Base-by-base conservation (phyloP, 2,113 vertebrate genomes). In the Symphodus melops region DNA sequence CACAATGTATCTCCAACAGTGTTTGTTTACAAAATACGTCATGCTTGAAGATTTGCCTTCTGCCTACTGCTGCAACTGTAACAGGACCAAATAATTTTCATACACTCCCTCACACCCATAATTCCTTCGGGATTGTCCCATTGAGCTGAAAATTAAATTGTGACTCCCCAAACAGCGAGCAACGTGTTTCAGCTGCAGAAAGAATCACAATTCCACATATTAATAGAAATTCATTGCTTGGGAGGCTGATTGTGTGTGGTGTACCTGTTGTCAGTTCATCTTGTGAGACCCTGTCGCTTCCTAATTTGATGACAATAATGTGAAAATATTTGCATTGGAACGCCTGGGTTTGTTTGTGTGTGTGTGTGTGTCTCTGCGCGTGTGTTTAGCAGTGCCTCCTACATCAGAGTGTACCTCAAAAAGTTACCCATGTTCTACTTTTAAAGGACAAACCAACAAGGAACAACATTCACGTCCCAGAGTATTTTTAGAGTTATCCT, bases 111-210 rank as follows among this genome's bases (percentile, higher is more conserved):
- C 68, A 62, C 69, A 77, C 66, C 58, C 61, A 2, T 73, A 61
- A 77, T 82, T 80, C 59, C 88, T 48, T 33, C 59, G 79, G 62
- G 69, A 87, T 74, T 79, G 78, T 89, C 87, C 83, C 85, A 71
- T 77, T 57, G 72, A 93, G 86, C 87, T 91, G 93, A 87, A 92
- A 93, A 93, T 94, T 90, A 93, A 88, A 88, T 86, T 82, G 89
- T 72, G 86, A 42, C 83, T 90, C 89, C 88, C 87, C 58, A 72
- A 86, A 84, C 88, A 86, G 87, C 55, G 16, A 82, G 85, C 62
- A n/a, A n/a, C 25, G 51, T 76, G 53, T 86, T 72, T 75, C 59
- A 51, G 46, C 52, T 75, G 78, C 52, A 74, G 2, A 57, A 41
- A 77, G 61, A 76, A 70, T 77, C 55, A 61, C 78, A 78, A 68